These are phyloP conservation scores for Holcopasites calliopsidis DNA, from an alignment of 1,140 invertebrate species.

Conservation along the genomic window DNA sequence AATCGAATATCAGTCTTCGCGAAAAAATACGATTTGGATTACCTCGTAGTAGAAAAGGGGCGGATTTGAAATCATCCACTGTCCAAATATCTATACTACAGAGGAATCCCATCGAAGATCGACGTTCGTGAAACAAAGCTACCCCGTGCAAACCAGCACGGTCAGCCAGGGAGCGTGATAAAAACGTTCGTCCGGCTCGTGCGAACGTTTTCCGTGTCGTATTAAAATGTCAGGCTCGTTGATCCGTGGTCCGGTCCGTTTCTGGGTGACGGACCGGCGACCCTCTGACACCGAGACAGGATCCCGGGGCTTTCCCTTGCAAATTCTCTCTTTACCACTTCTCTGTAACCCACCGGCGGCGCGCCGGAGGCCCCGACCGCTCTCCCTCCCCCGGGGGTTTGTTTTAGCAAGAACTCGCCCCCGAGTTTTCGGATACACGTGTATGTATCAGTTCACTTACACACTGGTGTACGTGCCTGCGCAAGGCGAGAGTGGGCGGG, in stretches of 20 bases:
- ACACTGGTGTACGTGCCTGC: background rate
- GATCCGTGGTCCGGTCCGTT: slow-evolving; percentile 48
- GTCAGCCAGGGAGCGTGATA: background rate
- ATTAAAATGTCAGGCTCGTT: slow-evolving; percentile 64
- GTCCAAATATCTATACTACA: no score
- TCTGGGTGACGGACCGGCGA: slow-evolving; percentile 67
- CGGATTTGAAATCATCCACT: no score
- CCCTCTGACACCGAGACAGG: slow-evolving; percentile 72
- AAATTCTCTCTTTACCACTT: slow-evolving; percentile 79
- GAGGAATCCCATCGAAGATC: no score
- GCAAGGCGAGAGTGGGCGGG: slow-evolving; percentile 47
- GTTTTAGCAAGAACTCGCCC: slow-evolving; percentile 76
- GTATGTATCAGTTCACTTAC: slow-evolving; percentile 20
- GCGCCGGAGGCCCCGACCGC: slow-evolving; percentile 52
- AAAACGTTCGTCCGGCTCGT: slow-evolving; percentile 11
- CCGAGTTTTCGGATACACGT: slow-evolving; percentile 56
- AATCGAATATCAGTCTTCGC: no score
- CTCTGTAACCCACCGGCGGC: slow-evolving; percentile 62
- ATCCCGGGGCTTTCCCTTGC: slow-evolving; percentile 74
- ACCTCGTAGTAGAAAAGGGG: no score
- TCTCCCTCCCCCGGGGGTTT: slow-evolving; percentile 69
- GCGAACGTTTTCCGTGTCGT: slow-evolving; percentile 29
- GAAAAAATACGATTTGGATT: no score
- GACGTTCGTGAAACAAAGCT: background rate
- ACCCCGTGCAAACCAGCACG: background rate